Conservation (phyloP, 2,113 vertebrate species). For the Mus musculus region DNA sequence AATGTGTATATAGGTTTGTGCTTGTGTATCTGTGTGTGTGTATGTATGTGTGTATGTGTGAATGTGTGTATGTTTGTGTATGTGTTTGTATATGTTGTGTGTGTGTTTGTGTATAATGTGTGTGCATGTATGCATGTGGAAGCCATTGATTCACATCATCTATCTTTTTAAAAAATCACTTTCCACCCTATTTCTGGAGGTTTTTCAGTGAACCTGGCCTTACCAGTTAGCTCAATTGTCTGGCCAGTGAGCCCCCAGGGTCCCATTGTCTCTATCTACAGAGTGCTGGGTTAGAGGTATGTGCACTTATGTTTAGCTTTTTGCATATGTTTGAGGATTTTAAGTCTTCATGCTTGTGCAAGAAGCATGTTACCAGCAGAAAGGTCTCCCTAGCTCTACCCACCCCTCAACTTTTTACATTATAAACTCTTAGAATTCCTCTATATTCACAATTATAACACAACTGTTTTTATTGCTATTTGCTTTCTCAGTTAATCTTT, state of each 20-base stretch:
- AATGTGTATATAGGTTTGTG: neutral
- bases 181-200: neutral
- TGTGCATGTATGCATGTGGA: neutral
- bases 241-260: neutral
- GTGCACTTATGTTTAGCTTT: neutral
- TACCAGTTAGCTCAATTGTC: no score
- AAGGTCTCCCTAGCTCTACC: neutral
- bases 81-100: neutral
- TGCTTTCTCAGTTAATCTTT: neutral
- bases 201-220: neutral
- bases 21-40: neutral
- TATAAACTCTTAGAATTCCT: conserved; percentile 2
- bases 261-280: neutral
- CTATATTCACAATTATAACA: neutral
- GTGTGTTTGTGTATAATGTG: no score
- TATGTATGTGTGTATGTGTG: no score
- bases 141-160: neutral
- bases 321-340: neutral
- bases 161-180: neutral
- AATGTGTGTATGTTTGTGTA: neutral
- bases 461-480: neutral
- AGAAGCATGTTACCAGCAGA: neutral
- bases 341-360: neutral
- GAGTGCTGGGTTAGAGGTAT: neutral
- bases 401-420: neutral